Evolutionary conservation across 2,797 vertebrate species (phyloP).

Genomic region (Pachyuromys duprasi): DNA sequence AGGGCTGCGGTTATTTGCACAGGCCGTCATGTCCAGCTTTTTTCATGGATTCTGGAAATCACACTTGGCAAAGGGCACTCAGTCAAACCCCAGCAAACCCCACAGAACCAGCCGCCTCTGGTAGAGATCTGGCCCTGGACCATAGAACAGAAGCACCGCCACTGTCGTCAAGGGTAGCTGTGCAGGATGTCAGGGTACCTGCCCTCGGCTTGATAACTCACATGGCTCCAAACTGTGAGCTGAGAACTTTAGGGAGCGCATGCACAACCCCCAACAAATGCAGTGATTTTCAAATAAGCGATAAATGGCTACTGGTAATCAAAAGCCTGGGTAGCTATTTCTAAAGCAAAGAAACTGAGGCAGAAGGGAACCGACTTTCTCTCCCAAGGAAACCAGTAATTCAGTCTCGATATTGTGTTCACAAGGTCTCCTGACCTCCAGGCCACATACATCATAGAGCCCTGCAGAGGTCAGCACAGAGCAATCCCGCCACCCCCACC

Average conservation of each 20-base stretch:
- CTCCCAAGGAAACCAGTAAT: not conserved
- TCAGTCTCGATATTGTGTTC: not conserved
- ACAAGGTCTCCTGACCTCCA: not conserved
- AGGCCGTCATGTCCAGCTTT: not conserved
- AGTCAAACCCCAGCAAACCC: not conserved
- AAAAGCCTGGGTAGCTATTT: not conserved
- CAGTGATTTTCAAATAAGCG: not conserved
- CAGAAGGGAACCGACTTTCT: not conserved
- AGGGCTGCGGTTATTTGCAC: not conserved
- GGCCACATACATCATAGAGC: not conserved
- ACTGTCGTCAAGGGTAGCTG: not conserved
- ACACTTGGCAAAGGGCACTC: not conserved
- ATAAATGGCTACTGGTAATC: accelerated
- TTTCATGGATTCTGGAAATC: not conserved
- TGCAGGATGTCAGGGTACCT: not conserved
- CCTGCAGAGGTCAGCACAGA: not conserved
- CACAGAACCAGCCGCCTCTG: not conserved
- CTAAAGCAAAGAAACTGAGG: not conserved
- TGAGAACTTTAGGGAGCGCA: no score
- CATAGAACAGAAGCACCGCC: not conserved
- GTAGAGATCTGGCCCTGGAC: not conserved
- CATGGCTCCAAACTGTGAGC: not conserved
- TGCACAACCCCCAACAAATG: no score
- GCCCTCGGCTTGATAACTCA: not conserved
- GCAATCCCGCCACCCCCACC: not conserved